Conservation (phyloP, 2,888 invertebrate genomes). For the Cabera pusaria region DNA sequence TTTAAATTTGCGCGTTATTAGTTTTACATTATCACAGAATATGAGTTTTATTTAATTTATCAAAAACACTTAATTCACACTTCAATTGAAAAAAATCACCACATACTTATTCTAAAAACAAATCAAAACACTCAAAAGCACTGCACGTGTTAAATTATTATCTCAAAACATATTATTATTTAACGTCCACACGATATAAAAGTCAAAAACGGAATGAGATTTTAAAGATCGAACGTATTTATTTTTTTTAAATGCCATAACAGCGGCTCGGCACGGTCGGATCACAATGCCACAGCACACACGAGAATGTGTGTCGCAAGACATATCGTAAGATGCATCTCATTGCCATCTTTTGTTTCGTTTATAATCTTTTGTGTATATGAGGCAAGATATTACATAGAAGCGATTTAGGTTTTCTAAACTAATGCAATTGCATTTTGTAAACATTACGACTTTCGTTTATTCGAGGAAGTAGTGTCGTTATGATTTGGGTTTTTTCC, state of each 20-base stretch:
- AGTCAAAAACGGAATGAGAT: conserved; percentile 63
- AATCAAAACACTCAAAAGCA: neutral
- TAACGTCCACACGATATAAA: conserved; percentile 52
- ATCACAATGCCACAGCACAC: conserved; percentile 59
- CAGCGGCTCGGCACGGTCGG: conserved; percentile 24
- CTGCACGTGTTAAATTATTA: neutral
- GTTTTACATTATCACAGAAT: too few relatives aligned
- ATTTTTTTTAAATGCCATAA: conserved; percentile 58
- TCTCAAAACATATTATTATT: neutral
- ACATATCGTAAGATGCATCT: conserved; percentile 64
- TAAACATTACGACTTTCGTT: conserved; percentile 11
- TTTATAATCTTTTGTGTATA: too few relatives aligned
- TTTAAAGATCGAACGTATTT: conserved; percentile 51
- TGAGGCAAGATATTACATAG: conserved; percentile 12
- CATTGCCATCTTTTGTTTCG: conserved; percentile 41
- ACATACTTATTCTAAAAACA: too few relatives aligned
- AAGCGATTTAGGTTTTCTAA: conserved; percentile 18
- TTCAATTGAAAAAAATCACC: too few relatives aligned
- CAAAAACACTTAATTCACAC: too few relatives aligned
- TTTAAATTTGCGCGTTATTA: too few relatives aligned
- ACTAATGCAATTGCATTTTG: conserved; percentile 24
- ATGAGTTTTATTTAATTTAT: too few relatives aligned
- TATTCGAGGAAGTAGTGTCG: conserved; percentile 8
- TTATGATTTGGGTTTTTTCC: conserved; percentile 12
- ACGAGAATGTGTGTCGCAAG: conserved; percentile 66